Evolutionary conservation across 2,888 invertebrate species (phyloP), one percentile per base, ranked within the genome.

Genomic region (Baronia brevicornis): DNA sequence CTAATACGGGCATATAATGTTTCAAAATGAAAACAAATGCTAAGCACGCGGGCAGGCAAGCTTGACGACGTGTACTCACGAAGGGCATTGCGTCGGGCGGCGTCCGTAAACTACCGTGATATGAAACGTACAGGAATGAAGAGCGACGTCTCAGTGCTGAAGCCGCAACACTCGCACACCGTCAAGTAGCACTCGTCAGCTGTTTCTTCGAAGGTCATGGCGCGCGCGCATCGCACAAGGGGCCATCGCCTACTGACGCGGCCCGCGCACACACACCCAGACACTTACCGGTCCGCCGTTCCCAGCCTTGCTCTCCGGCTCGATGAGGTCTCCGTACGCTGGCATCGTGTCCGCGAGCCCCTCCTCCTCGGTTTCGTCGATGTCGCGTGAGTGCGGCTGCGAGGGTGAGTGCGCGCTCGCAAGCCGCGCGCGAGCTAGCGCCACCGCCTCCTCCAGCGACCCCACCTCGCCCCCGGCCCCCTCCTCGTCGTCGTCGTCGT

Each of bases 161-260:
- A 85, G 50, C 84, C 84, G 69, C 85, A 85, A 63, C 85, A 85
- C 63, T 85, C 84, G 72, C 84, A 85, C 66, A 84, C 84, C 44
- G 73, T 71, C 46, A 78, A 68, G 62, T 77, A 78, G 62, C 75
- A 71, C 64, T 79, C 74, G 67, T 84, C 82, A 48, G 60, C 72
- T 50, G 70, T 58, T 66, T 74, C 74, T 64, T 79, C 82, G 75
- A 79, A 77, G 80, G 77, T 79, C 82, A 80, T 80, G 72, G 73
- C 79, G 78, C 80, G 78, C 78, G 77, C 79, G 82, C 80, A 74
- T 73, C 68, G 68, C 67, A 48, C 75, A 73, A 58, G 52, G 56
- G 51, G 51, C 58, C 60, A 54, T 53, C 57, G 58, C 45, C 50
- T 72, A 79, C 79, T 77, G 74, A 60, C 45, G 43, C n/a, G 48